Base-by-base conservation (phyloP, 1,140 invertebrate genomes). In the Leptopilina clavipes region DNA sequence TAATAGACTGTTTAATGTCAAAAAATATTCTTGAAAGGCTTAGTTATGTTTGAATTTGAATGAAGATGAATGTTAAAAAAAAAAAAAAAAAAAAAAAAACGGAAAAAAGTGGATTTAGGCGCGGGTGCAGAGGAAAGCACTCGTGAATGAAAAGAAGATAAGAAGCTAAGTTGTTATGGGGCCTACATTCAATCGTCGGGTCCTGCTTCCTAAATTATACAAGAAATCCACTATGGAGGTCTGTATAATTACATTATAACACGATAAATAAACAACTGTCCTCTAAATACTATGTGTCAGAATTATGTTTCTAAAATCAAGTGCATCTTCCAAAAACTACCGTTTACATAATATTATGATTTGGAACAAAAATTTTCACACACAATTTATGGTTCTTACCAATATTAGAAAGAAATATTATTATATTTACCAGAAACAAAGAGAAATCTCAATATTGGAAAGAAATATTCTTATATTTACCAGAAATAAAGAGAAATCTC, bases 241-340 rank as follows among this genome's bases (percentile, higher is more conserved):
- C 79, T 85, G 81, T 84, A 81, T 84, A 80, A 85, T 85, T 79
- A 79, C 45, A 0, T 54, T 75, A 40, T n/a, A 71, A 73, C n/a
- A 71, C 73, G 52, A 44, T 83, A 85, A 85, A 85, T 78, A 85
- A 73, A 43, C 31, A 18, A 71, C 70, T 8, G 43, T 71, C 1
- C 43, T 45, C 6, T 43, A 71, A 71, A 71, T 18, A 45, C n/a
- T n/a, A 14, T 1, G 8, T 71, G 11, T 18, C 14, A 8, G 11
- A 31, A 37, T 8, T 37, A 1, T 40, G 8, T 40, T 40, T 40
- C 0, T 40, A 40, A 40, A 40, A 40, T 65, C 59, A n/a, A 65
- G 59, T 25, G 14, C 59, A 65, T 65, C 59, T 65, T 65, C 11
- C 22, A 65, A 65, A 65, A 65, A n/a, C 59, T 65, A 65, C 59